Evolutionary conservation across 2,113 vertebrate genomes (phyloP), one percentile per base, ranked within the genome.

Genomic region (Balaeniceps rex): DNA sequence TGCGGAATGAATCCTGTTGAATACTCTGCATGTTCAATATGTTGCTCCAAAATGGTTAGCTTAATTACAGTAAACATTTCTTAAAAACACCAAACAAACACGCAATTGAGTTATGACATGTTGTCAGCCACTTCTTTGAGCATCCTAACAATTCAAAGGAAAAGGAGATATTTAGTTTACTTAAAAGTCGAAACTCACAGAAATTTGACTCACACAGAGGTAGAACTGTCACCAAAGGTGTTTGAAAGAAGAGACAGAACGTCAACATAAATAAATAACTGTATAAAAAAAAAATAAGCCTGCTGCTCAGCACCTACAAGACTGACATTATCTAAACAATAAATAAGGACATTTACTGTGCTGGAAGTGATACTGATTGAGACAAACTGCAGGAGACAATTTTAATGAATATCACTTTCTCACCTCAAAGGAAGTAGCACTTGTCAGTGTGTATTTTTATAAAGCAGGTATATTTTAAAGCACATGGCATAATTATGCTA

Each of bases 261-360:
- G 6, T 38, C 87, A 86, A 86, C 92, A 96, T 96, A 96, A 97
- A 97, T 97, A 96, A 97, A 52, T 97, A 93, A 97, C 87, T 86
- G 66, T 91, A 96, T 96, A 96, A 97, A 98, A 96, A 96, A 96
- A 94, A 96, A 81, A 97, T 97, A 95, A 91, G 83, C 51, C 83
- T 87, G 72, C 60, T 86, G 75, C 91, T 92, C 81, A 83, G 61
- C 70, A 76, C 46, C 64, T 83, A 86, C 23, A 81, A 74, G 60
- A 90, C 54, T 80, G 64, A 52, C 8, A 0, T 93, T 96, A 87
- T 42, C 88, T 93, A 93, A 96, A 93, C 89, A 97, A 96, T 90
- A 95, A 95, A 86, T 88, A 94, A 94, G 64, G 63, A 79, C 21
- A 75, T 63, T 80, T 82, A 79, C 24, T n/a, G 11, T 19, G 31